These are phyloP conservation scores for Hesperophylax magnus DNA, from an alignment of 1,140 invertebrate species.

Conservation along the genomic window DNA sequence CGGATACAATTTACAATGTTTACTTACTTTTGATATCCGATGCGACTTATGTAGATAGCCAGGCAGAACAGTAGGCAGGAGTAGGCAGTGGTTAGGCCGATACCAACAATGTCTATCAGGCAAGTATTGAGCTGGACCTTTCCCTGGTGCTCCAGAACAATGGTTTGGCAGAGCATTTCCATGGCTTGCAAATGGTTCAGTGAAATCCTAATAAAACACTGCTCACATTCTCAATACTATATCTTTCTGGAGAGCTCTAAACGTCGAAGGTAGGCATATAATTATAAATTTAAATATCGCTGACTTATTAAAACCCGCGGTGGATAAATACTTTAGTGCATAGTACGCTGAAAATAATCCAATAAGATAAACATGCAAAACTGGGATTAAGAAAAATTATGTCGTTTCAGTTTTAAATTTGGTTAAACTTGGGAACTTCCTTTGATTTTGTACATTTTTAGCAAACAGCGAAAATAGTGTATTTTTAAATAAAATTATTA, in stretches of 20 bases:
- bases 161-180: not conserved
- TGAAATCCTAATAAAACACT: not conserved
- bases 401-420: no score
- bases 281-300: not conserved
- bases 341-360: no score
- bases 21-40: slow-evolving; percentile 25
- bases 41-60: slow-evolving; percentile 12
- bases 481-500: no score
- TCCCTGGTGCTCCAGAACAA: not conserved
- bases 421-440: no score
- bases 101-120: slow-evolving; percentile 24
- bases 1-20: not conserved
- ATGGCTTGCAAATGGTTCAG: not conserved
- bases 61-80: slow-evolving; percentile 13
- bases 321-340: not conserved
- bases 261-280: not conserved
- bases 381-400: no score
- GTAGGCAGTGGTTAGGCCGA: not conserved
- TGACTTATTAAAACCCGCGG: not conserved
- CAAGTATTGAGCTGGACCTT: not conserved
- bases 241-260: not conserved
- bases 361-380: no score
- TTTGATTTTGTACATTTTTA: no score
- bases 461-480: no score
- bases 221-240: not conserved